Evolutionary conservation across 2,113 vertebrate genomes (phyloP).

Genomic region (Cyprinodon tularosa): DNA sequence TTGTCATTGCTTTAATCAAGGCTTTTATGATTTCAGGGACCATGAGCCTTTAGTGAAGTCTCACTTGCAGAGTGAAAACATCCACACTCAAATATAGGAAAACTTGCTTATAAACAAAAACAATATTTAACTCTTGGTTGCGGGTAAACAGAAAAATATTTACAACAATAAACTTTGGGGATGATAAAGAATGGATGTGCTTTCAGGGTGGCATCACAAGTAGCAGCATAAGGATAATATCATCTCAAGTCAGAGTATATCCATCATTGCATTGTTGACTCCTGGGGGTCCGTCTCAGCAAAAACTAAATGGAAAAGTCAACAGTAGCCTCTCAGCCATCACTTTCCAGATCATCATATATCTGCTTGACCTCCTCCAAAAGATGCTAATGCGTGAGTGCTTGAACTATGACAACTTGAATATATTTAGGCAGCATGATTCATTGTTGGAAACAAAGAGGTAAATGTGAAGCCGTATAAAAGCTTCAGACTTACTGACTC

Average conservation of each 20-base stretch:
- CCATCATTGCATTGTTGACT: slow-evolving; percentile 59
- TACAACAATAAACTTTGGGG: not conserved
- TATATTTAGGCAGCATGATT: slow-evolving; percentile 18
- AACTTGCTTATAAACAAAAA: slow-evolving; percentile 13
- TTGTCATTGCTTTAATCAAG: slow-evolving; percentile 27
- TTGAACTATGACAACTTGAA: slow-evolving; percentile 36
- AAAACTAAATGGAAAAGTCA: slow-evolving; percentile 32
- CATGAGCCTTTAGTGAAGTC: slow-evolving; percentile 21
- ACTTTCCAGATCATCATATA: slow-evolving; percentile 48
- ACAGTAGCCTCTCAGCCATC: slow-evolving; percentile 30
- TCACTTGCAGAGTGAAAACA: slow-evolving; percentile 23
- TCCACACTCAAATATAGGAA: slow-evolving; percentile 4
- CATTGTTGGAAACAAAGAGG: slow-evolving; percentile 3
- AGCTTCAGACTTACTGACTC: not conserved
- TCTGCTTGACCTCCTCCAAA: slow-evolving; percentile 62
- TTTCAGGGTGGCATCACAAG: slow-evolving; percentile 25
- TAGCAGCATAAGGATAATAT: slow-evolving; percentile 44
- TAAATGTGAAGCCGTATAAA: not conserved
- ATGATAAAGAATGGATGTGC: slow-evolving; percentile 7
- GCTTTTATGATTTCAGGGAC: slow-evolving; percentile 24
- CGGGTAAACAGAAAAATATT: slow-evolving; percentile 11
- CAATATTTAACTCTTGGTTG: slow-evolving; percentile 24
- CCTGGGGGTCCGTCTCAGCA: slow-evolving; percentile 49
- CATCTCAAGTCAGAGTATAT: slow-evolving; percentile 60
- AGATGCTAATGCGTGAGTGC: slow-evolving; percentile 50